These are phyloP conservation scores for Labrus mixtus DNA, from an alignment of 2,113 vertebrate species.

Conservation along the genomic window DNA sequence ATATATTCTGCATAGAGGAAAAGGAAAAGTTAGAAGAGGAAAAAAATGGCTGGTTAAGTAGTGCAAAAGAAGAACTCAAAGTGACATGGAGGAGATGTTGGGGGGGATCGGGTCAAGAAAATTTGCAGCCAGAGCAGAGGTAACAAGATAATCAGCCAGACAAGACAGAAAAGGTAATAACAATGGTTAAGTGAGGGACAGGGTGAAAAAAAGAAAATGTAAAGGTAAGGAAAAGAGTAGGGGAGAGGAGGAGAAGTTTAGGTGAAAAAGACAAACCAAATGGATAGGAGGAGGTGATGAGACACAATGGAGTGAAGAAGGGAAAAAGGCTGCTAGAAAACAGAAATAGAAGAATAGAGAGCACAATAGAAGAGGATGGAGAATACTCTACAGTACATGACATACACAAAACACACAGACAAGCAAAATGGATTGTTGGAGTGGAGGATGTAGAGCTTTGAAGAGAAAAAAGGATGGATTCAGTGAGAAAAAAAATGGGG, in stretches of 20 bases:
- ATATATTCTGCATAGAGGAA: slow-evolving; percentile 21
- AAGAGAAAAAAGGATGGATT: not conserved
- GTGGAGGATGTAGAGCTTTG: slow-evolving; percentile 15
- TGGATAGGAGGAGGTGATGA: slow-evolving; percentile 13
- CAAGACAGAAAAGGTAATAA: slow-evolving; percentile 23
- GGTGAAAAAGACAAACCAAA: slow-evolving; percentile 2
- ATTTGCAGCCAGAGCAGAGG: slow-evolving; percentile 12
- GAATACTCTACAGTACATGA: slow-evolving; percentile 16
- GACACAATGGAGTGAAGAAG: slow-evolving; percentile 23
- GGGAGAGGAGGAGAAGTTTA: slow-evolving; percentile 6
- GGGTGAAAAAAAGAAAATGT: not conserved
- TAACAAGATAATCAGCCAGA: slow-evolving; percentile 41
- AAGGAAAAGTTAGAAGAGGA: slow-evolving; percentile 14
- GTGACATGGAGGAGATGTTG: slow-evolving; percentile 18
- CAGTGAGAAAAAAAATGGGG: not conserved
- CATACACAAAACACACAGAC: not conserved
- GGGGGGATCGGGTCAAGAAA: slow-evolving; percentile 32
- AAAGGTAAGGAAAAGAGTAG: not conserved
- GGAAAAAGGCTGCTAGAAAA: slow-evolving; percentile 14
- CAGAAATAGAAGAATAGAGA: slow-evolving; percentile 10
- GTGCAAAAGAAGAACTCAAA: slow-evolving; percentile 21
- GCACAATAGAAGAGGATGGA: slow-evolving; percentile 36
- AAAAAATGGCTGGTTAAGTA: slow-evolving; percentile 20
- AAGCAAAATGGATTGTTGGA: not conserved
- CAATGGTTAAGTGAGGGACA: slow-evolving; percentile 1